Percentiles rank a stretch among this genome's conserved stretches.
Evolutionary conservation across 2,797 vertebrate species (phyloP).

Genomic region (Eulemur mongoz): DNA sequence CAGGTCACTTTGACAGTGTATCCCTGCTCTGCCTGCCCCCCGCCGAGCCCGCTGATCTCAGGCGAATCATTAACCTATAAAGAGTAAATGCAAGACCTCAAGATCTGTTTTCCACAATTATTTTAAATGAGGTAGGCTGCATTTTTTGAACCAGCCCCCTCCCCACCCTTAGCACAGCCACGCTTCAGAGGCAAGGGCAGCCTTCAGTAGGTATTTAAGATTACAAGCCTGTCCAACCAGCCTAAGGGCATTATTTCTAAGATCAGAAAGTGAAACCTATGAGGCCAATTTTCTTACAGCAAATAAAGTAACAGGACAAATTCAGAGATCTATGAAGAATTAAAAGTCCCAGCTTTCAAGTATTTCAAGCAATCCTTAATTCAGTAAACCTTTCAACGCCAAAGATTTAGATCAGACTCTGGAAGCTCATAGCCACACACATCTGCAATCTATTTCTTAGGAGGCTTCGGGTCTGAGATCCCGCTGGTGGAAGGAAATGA

Average conservation of each 20-base stretch:
- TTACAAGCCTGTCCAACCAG: neutral
- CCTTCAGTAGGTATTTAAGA: neutral
- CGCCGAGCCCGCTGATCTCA: neutral
- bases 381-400: neutral
- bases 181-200: neutral
- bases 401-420: neutral
- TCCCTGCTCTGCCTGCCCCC: neutral
- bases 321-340: neutral
- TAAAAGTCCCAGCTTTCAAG: neutral
- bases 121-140: neutral
- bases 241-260: neutral
- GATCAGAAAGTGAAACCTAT: neutral
- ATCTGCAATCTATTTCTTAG: neutral
- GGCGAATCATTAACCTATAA: constrained; percentile 43
- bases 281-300: neutral
- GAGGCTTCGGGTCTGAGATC: neutral
- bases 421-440: neutral
- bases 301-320: constrained; percentile 3
- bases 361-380: neutral
- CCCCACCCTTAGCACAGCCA: neutral
- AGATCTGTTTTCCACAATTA: neutral
- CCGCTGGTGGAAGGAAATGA: neutral
- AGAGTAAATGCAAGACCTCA: neutral
- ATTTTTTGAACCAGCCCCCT: neutral
- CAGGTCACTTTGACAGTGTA: neutral